These are phyloP conservation scores for Alosa sapidissima DNA, from an alignment of 2,797 vertebrate genomes.

Conservation along the genomic window DNA sequence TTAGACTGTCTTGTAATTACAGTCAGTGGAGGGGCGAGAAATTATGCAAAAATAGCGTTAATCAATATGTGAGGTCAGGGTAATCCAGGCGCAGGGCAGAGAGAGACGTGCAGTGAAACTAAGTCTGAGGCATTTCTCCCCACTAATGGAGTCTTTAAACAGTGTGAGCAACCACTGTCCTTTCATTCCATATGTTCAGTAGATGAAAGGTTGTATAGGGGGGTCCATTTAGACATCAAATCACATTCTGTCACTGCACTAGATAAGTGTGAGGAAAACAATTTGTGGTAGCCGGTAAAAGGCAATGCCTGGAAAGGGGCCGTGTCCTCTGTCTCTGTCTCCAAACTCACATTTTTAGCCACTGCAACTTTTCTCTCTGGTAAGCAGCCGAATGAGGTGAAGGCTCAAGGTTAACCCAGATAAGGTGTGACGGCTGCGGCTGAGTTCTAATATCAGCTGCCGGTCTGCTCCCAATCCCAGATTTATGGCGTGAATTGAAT, in stretches of 20 bases:
- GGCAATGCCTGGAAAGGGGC: not conserved
- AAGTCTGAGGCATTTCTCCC: constrained; percentile 47
- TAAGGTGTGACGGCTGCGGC: constrained; percentile 46
- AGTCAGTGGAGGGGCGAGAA: constrained; percentile 56
- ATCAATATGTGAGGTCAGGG: constrained; percentile 69
- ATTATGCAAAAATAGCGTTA: constrained; percentile 62
- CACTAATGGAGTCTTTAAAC: not conserved
- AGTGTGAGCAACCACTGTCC: not conserved
- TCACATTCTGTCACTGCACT: not conserved
- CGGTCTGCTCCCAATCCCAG: constrained; percentile 30
- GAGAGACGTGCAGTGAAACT: constrained; percentile 61
- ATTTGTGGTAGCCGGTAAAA: not conserved
- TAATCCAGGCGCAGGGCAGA: constrained; percentile 61
- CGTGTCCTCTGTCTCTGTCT: not conserved
- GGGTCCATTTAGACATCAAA: not conserved
- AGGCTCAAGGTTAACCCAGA: constrained; percentile 54
- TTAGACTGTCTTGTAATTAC: constrained; percentile 72
- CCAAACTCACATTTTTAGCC: constrained; percentile 33
- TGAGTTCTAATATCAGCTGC: constrained; percentile 44
- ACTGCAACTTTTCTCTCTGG: not conserved
- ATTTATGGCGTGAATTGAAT: constrained; percentile 55
- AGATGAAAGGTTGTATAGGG: not conserved
- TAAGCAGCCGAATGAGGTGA: constrained; percentile 16
- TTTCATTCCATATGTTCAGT: not conserved
- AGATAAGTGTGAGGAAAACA: not conserved